These are phyloP conservation scores for Euborellia annulipes DNA, from an alignment of 1,140 invertebrate species.

Conservation along the genomic window DNA sequence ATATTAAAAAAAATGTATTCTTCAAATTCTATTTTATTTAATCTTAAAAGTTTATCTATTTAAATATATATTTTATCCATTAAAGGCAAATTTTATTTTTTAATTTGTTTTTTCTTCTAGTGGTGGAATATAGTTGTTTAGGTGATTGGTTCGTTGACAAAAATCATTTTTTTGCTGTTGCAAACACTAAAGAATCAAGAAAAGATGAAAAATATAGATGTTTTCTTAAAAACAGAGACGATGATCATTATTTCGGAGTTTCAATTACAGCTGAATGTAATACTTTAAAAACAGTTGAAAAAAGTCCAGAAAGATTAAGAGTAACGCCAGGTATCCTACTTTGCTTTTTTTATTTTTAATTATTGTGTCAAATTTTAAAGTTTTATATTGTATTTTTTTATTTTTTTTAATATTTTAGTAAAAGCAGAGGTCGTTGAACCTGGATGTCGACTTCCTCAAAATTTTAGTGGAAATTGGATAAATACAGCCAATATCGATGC, in stretches of 20 bases:
- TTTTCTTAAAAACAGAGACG: conserved; percentile 85
- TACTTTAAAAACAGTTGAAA: conserved; percentile 79
- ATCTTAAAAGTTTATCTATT: no score
- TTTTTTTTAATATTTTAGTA: conserved; percentile 31
- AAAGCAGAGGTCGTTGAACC: conserved; percentile 76
- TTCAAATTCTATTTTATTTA: no score
- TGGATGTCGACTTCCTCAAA: conserved; percentile 79
- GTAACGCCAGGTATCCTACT: conserved; percentile 54
- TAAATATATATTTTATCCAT: no score
- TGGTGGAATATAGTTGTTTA: conserved; percentile 82
- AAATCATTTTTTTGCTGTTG: conserved; percentile 88
- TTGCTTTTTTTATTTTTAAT: not conserved
- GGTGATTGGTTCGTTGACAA: conserved; percentile 92
- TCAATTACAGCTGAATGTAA: conserved; percentile 89
- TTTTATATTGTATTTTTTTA: not conserved
- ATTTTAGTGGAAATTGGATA: conserved; percentile 89
- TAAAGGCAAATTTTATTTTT: no score
- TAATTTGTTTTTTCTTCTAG: conserved; percentile 28
- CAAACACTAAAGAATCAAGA: conserved; percentile 84
- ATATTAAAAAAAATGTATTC: no score
- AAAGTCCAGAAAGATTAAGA: conserved; percentile 76
- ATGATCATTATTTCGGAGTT: conserved; percentile 76
- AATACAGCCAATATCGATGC: conserved; percentile 94
- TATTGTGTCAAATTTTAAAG: not conserved
- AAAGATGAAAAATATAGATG: conserved; percentile 88